These are phyloP conservation scores for Sebastolobus alascanus DNA, from an alignment of 2,797 vertebrate genomes.

Conservation along the genomic window DNA sequence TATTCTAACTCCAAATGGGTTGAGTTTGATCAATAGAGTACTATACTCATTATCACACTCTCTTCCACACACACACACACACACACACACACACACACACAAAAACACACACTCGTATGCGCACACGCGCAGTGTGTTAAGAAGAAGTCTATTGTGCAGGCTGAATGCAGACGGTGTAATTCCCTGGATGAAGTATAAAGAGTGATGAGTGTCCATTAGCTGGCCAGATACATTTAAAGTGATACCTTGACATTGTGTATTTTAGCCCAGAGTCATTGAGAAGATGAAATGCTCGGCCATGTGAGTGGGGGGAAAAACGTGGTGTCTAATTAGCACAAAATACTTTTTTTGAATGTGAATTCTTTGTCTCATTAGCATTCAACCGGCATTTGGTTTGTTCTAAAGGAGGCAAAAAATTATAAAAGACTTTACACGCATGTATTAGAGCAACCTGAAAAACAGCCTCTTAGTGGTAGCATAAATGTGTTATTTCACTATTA, in stretches of 20 bases:
- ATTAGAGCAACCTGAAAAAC: slow-evolving; percentile 4
- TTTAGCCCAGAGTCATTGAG: slow-evolving; percentile 68
- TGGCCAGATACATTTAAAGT: slow-evolving; percentile 73
- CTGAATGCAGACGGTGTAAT: slow-evolving; percentile 78
- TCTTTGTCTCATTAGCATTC: slow-evolving; percentile 58
- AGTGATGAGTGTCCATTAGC: slow-evolving; percentile 83
- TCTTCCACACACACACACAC: slow-evolving; percentile 11
- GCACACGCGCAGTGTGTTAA: slow-evolving; percentile 53
- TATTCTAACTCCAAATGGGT: slow-evolving; percentile 79
- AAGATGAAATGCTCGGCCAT: slow-evolving; percentile 63
- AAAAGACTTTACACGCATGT: slow-evolving; percentile 28
- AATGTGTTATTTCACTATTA: not conserved
- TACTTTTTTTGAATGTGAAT: slow-evolving; percentile 24
- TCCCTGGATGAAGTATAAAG: slow-evolving; percentile 77
- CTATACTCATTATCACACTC: slow-evolving; percentile 77
- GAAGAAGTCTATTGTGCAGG: slow-evolving; percentile 76
- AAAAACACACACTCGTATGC: slow-evolving; percentile 33
- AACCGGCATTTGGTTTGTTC: slow-evolving; percentile 36
- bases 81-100: slow-evolving; percentile 9
- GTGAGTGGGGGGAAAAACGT: slow-evolving; percentile 53
- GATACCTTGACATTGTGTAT: slow-evolving; percentile 75
- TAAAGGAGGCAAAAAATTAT: slow-evolving; percentile 7
- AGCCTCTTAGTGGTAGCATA: not conserved
- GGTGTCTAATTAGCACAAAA: slow-evolving; percentile 62
- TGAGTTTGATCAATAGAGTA: slow-evolving; percentile 81